Evolutionary conservation across 2,888 invertebrate species (phyloP), one percentile per base, ranked within the genome.

Genomic region (Antheraea assamensis): DNA sequence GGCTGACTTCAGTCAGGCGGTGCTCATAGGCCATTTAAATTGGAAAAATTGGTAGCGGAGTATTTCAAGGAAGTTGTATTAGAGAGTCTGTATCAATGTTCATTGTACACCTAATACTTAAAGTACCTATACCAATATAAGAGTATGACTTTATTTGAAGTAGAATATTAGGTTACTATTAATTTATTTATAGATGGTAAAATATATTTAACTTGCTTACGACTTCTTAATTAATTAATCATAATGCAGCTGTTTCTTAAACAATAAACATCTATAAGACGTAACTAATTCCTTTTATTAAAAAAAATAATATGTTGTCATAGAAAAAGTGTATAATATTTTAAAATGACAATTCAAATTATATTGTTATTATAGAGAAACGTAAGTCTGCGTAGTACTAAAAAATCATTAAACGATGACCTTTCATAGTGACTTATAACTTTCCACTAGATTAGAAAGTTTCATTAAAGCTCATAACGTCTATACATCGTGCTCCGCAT

Each of bases 11-110:
- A 94, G 91, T 90, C 90, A 89, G 85, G 86, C 90, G 91, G 91
- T 86, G 86, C 88, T 93, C 93, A 93, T 94, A 94, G 94, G 93
- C 90, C 90, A 92, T 93, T 93, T 93, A 93, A 93, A 93, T 92
- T 92, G 89, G 90, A 92, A 92, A 92, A 92, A 94, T 94, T 93
- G 91, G 91, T 91, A 90, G 89, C 83, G 81, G 80, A 84, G 88
- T 87, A 86, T 87, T 88, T 88, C 82, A 83, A 86, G 81, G 83
- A 88, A 89, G 87, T 87, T 83, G 86, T 88, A 86, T 84, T 88
- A 91, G 90, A 86, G 86, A 87, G 85, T 85, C 84, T 87, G 70
- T 74, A 75, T 76, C 75, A 76, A 74, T 66, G 74, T 80, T 55
- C 64, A 35, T 35, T 35, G n/a, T 68, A 35, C 35, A 68, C 13